Evolutionary conservation across 1,140 invertebrate genomes (phyloP).

Genomic region (Carcinoscorpius rotundicauda): DNA sequence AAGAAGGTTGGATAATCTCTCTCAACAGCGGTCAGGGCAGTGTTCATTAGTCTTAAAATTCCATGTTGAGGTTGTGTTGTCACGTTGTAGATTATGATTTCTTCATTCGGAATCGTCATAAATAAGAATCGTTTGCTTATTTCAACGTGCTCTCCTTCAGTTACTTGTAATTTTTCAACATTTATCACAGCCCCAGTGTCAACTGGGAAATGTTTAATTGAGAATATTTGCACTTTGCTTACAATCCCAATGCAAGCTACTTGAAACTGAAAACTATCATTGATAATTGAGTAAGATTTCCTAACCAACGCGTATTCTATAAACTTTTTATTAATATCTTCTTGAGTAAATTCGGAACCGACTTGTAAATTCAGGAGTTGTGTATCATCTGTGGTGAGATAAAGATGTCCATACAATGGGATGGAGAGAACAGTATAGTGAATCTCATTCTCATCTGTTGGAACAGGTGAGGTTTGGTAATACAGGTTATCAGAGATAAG

Average conservation of each 20-base stretch:
- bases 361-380: constrained; percentile 31
- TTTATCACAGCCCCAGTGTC: constrained; percentile 40
- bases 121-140: constrained; percentile 52
- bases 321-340: constrained; percentile 55
- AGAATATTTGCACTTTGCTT: constrained; percentile 48
- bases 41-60: constrained; percentile 23
- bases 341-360: constrained; percentile 67
- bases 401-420: constrained; percentile 34
- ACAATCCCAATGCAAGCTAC: constrained; percentile 54
- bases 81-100: constrained; percentile 62
- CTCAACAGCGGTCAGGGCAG: constrained; percentile 13
- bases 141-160: constrained; percentile 56
- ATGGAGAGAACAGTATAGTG: constrained; percentile 41
- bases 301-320: constrained; percentile 51
- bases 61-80: constrained; percentile 58
- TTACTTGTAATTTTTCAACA: constrained; percentile 53
- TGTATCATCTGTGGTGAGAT: constrained; percentile 19
- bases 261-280: constrained; percentile 57
- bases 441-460: constrained; percentile 48
- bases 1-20: constrained; percentile 47
- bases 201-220: constrained; percentile 43
- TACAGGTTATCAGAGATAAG: constrained; percentile 48
- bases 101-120: constrained; percentile 55
- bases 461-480: constrained; percentile 58
- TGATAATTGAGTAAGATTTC: constrained; percentile 58